Evolutionary conservation across 2,113 vertebrate genomes (phyloP).

Genomic region (Silurus asotus): DNA sequence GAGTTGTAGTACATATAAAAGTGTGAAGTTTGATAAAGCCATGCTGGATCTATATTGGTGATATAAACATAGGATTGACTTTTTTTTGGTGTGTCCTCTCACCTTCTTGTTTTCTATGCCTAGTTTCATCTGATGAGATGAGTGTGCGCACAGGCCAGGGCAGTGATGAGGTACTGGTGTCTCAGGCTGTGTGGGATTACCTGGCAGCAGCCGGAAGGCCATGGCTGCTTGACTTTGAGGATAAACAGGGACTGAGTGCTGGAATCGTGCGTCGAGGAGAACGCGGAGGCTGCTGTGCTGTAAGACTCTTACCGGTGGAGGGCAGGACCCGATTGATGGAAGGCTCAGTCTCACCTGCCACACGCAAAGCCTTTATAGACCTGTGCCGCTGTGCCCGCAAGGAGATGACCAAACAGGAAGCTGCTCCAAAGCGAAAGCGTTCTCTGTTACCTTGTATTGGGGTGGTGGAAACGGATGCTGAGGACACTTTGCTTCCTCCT

Average conservation of each 20-base stretch:
- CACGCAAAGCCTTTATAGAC: conserved; percentile 78
- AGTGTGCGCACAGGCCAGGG: conserved; percentile 81
- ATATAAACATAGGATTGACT: neutral
- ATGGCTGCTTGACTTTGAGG: conserved; percentile 87
- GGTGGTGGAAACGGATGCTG: conserved; percentile 66
- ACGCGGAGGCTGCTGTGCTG: conserved; percentile 89
- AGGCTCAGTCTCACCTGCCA: conserved; percentile 78
- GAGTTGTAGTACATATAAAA: neutral
- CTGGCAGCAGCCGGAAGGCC: conserved; percentile 84
- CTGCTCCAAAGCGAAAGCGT: conserved; percentile 79
- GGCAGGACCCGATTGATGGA: conserved; percentile 74
- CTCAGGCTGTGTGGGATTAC: conserved; percentile 91
- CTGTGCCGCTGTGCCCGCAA: conserved; percentile 83
- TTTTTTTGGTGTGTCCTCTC: neutral
- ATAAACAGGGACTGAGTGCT: conserved; percentile 85
- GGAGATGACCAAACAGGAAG: conserved; percentile 83
- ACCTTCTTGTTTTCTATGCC: conserved; percentile 38
- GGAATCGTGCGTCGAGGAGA: conserved; percentile 87
- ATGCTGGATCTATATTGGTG: neutral
- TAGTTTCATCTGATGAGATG: conserved; percentile 81
- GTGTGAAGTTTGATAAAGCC: neutral
- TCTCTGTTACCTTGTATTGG: conserved; percentile 76
- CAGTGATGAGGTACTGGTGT: conserved; percentile 89
- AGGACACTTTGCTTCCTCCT: conserved; percentile 71
- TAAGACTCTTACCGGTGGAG: conserved; percentile 81